Evolutionary conservation across 2,888 invertebrate species (phyloP).

Genomic region (Aspidiotus destructor): DNA sequence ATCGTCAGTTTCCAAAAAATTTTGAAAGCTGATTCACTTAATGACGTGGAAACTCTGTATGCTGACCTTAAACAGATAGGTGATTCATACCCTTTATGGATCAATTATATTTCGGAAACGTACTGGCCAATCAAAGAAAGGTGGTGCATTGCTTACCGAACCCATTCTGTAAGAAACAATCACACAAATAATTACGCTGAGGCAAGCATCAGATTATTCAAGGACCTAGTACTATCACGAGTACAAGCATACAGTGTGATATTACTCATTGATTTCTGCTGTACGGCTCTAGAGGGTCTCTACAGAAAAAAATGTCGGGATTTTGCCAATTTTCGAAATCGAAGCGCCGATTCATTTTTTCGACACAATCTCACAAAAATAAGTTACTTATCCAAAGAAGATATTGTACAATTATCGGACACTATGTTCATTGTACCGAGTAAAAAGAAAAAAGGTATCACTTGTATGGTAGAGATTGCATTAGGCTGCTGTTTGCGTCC

Average conservation of each 20-base stretch:
- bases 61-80: neutral
- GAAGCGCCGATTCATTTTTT: neutral
- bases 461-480: constrained; percentile 5
- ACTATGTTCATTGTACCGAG: constrained; percentile 6
- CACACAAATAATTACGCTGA: constrained; percentile 11
- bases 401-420: neutral
- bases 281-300: constrained; percentile 1
- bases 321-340: constrained; percentile 1
- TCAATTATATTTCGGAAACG: neutral
- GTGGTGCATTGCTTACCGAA: constrained; percentile 6
- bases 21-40: neutral
- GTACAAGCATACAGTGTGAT: constrained; percentile 13
- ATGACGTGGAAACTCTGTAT: neutral
- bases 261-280: constrained; percentile 3
- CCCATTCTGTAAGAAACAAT: neutral
- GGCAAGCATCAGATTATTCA: neutral
- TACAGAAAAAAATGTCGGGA: constrained; percentile 7
- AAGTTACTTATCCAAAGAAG: neutral
- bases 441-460: constrained; percentile 4
- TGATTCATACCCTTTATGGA: neutral
- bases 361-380: neutral
- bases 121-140: neutral
- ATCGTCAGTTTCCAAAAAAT: neutral
- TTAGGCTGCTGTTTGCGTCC: constrained; percentile 10
- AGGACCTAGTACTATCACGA: constrained; percentile 6